phyloP scores from a whole-genome alignment of 2,888 invertebrate species.

The Chydorus sphaericus region DNA sequence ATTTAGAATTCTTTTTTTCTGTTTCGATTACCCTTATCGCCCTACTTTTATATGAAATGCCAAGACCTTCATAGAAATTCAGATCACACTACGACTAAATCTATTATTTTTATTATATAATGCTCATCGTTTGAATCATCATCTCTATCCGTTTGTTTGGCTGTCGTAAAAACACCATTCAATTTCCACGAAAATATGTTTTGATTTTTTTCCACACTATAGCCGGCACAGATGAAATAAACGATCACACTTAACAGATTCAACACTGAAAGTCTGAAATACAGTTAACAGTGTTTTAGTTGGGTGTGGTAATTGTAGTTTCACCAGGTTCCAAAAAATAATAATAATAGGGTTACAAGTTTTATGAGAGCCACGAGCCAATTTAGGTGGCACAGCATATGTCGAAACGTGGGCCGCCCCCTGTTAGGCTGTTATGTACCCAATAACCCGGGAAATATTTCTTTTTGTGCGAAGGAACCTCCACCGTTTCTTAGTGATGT shows the following conservation, averaged over 20 bases:
- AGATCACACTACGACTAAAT: neutral
- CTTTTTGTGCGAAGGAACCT: too few relatives aligned
- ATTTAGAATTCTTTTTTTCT: too few relatives aligned
- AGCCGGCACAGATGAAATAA: neutral
- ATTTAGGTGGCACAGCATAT: too few relatives aligned
- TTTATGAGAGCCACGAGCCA: neutral
- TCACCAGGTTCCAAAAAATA: neutral
- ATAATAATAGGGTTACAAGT: neutral
- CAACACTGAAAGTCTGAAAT: neutral
- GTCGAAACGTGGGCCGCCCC: conserved; percentile 2
- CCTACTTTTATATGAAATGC: too few relatives aligned
- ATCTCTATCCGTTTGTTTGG: neutral
- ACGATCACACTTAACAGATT: neutral
- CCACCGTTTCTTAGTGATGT: too few relatives aligned
- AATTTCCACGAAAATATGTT: neutral
- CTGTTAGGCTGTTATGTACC: conserved; percentile 2
- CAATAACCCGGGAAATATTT: too few relatives aligned
- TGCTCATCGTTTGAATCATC: neutral
- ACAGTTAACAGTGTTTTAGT: neutral
- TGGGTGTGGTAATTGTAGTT: neutral
- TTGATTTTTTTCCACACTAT: too few relatives aligned
- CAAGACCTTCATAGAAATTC: neutral
- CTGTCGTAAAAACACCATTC: neutral
- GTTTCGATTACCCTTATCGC: too few relatives aligned
- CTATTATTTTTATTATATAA: too few relatives aligned